Conservation (phyloP, 2,797 vertebrate genomes). For the Enteromius radiatus region DNA sequence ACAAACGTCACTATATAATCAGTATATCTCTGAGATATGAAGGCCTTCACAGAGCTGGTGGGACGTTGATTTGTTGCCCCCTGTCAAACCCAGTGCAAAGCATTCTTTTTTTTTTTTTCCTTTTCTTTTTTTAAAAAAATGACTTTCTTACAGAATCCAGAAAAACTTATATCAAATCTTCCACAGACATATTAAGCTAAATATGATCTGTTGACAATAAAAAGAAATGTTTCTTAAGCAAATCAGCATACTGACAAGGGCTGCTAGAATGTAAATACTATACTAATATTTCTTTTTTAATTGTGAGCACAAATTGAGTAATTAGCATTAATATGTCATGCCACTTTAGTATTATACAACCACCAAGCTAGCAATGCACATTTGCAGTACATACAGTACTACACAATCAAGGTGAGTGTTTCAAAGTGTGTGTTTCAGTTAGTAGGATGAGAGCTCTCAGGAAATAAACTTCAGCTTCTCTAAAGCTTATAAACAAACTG, state of each 20-base stretch:
- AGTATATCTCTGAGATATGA: conserved; percentile 49
- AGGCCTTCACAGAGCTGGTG: conserved; percentile 46
- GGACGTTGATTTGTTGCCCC: neutral
- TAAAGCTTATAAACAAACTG: conserved; percentile 67
- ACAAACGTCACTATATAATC: conserved; percentile 43
- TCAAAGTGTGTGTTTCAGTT: conserved; percentile 32
- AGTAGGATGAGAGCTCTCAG: conserved; percentile 54
- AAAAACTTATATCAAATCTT: neutral
- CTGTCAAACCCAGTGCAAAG: neutral
- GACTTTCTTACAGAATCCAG: neutral
- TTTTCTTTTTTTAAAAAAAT: neutral
- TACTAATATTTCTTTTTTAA: neutral
- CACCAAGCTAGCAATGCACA: neutral
- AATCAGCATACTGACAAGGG: neutral
- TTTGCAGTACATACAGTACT: neutral
- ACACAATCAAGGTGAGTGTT: conserved; percentile 31
- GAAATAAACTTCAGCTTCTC: conserved; percentile 65
- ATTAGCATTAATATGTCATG: neutral
- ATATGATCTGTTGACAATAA: neutral
- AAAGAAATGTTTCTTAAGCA: neutral
- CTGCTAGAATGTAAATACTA: neutral
- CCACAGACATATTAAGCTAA: neutral
- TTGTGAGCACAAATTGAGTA: neutral
- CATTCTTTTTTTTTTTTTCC: neutral
- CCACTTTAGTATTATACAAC: neutral